phyloP scores from a whole-genome alignment of 1,140 invertebrate genomes.

The Cotesia vestalis region DNA sequence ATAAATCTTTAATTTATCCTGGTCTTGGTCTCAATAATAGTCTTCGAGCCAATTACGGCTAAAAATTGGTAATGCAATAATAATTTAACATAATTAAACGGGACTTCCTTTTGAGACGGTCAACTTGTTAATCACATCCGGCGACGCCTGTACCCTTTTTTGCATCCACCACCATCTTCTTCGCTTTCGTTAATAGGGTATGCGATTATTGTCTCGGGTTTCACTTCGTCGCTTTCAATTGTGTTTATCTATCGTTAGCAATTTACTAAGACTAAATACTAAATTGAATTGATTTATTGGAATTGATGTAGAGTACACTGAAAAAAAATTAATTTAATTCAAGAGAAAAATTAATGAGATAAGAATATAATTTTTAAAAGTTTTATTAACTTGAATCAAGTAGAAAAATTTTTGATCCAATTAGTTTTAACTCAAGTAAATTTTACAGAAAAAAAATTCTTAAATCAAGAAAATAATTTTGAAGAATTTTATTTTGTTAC shows the following conservation, averaged over 20 bases:
- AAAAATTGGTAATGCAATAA: too few species aligned
- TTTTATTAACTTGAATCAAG: too few species aligned
- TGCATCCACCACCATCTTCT: conserved; percentile 33
- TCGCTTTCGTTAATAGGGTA: conserved; percentile 18
- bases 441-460: too few species aligned
- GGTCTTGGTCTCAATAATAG: not conserved
- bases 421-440: too few species aligned
- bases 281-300: not conserved
- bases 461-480: too few species aligned
- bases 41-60: too few species aligned
- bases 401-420: not conserved
- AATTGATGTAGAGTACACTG: not conserved
- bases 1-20: too few species aligned
- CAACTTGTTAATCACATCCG: conserved; percentile 57
- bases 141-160: conserved; percentile 45
- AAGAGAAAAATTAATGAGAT: too few species aligned
- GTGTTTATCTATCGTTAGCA: not conserved
- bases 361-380: too few species aligned
- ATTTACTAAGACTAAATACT: not conserved
- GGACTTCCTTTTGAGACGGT: conserved; percentile 47
- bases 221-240: not conserved
- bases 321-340: not conserved
- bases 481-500: too few species aligned
- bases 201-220: conserved; percentile 25
- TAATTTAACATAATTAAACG: not conserved